These are phyloP conservation scores for Capricornis sumatraensis DNA, from an alignment of 2,113 vertebrate species.

Conservation along the genomic window DNA sequence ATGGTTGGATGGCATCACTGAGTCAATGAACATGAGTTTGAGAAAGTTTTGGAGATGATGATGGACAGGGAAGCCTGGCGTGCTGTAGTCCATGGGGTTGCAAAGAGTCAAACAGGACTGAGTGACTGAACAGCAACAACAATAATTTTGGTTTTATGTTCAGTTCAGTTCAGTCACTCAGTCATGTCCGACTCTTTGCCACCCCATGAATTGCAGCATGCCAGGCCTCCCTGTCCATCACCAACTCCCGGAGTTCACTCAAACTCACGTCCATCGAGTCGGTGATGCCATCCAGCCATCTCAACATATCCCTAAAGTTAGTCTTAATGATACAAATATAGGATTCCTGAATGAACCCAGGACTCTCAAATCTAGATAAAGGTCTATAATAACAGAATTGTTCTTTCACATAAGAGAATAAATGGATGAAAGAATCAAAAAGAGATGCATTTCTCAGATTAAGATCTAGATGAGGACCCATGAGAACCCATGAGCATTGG, in stretches of 20 bases:
- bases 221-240: too few relatives aligned
- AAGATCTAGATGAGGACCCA: not conserved
- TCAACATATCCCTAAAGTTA: not conserved
- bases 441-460: not conserved
- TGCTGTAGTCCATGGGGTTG: not conserved
- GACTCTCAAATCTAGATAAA: not conserved
- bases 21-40: not conserved
- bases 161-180: too few relatives aligned
- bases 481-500: not conserved
- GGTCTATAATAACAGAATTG: not conserved
- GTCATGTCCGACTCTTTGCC: too few relatives aligned
- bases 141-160: not conserved
- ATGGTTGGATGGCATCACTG: not conserved
- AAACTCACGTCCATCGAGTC: fast-evolving
- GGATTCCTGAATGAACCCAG: not conserved
- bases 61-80: not conserved
- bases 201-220: too few relatives aligned
- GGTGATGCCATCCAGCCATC: too few relatives aligned
- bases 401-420: not conserved
- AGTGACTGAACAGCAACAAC: not conserved
- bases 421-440: not conserved
- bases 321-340: not conserved
- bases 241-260: too few relatives aligned
- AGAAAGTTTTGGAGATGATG: not conserved
- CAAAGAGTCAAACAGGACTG: not conserved